Evolutionary conservation across 2,888 invertebrate genomes (phyloP), one percentile per base, ranked within the genome.

Genomic region (Ferrisia virgata): DNA sequence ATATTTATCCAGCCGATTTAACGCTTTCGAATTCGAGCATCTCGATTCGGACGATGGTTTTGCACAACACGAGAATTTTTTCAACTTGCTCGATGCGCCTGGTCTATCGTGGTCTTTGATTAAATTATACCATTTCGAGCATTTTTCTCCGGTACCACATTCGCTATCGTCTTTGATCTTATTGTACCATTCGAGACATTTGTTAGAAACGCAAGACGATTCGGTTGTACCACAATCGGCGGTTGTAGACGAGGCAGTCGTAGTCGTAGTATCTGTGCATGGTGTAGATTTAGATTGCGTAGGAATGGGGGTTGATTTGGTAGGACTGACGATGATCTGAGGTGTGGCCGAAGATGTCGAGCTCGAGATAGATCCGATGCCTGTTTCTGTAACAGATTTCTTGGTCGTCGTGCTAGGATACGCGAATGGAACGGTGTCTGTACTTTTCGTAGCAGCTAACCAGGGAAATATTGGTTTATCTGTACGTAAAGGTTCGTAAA

Each of bases 141-240:
- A 72, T 0, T 28, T 64, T 13, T 13, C 47, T 36, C 18, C 25
- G 58, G 6, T 11, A 28, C 13, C 72, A 5, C 28, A n/a, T 33
- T 9, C 15, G n/a, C n/a, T 33, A n/a, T 2, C 25, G 11, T 72
- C 72, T 31, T 72, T 72, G 72, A 72, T 72, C 13, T 72, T 72
- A 33, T 72, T 72, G n/a, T 72, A 72, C 72, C 72, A 72, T 72
- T 72, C 33, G 6, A 72, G 33, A n/a, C 72, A 72, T 33, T 72
- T 72, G 11, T n/a, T 6, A 11, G 33, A 4, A 18, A 5, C 6
- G 18, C 22, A 9, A 3, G 58, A 11, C 58, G 58, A 53, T 53
- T 5, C 22, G 13, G 22, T 53, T 69, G 31, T 28, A 31, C 13
- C 9, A 58, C 8, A 11, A 22, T 18, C 15, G 43, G 1, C 53